Percentiles rank a stretch among this genome's conserved stretches.
Evolutionary conservation across 2,888 invertebrate genomes (phyloP).

Genomic region (Alcis repandata): DNA sequence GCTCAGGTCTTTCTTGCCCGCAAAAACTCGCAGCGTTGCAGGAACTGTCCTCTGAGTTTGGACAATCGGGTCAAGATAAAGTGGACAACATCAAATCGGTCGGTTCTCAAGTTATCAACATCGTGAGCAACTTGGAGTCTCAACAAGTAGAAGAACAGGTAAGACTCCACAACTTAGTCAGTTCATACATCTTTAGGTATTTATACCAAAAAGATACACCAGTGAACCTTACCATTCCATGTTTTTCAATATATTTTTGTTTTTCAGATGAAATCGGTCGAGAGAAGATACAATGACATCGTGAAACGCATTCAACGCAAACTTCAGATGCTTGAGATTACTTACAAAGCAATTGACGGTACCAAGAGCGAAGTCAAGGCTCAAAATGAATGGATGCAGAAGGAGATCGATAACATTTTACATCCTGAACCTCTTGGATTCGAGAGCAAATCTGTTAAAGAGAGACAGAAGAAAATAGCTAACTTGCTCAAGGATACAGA

Average conservation of each 20-base stretch:
- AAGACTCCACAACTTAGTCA: conserved; percentile 42
- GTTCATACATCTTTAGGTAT: neutral
- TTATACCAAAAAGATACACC: neutral
- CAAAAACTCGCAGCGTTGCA: conserved; percentile 92
- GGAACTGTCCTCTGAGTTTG: conserved; percentile 91
- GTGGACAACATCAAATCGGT: conserved; percentile 90
- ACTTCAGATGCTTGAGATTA: conserved; percentile 93
- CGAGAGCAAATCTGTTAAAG: conserved; percentile 92
- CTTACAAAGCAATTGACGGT: conserved; percentile 93
- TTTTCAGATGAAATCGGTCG: conserved; percentile 91
- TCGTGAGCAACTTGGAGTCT: conserved; percentile 94
- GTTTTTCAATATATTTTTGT: conserved; percentile 32
- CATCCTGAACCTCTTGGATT: conserved; percentile 90
- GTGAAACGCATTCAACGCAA: conserved; percentile 94
- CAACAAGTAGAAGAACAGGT: conserved; percentile 96
- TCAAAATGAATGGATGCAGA: conserved; percentile 92
- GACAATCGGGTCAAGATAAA: conserved; percentile 90
- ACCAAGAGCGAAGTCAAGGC: conserved; percentile 93
- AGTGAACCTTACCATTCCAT: neutral
- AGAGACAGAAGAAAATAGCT: conserved; percentile 90
- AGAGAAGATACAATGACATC: conserved; percentile 94
- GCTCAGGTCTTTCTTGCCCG: conserved; percentile 92
- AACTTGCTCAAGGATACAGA: conserved; percentile 93
- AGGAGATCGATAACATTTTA: conserved; percentile 89
- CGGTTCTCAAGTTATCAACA: conserved; percentile 90